These are phyloP conservation scores for Mayetiola destructor DNA, from an alignment of 2,888 invertebrate genomes.

Conservation along the genomic window DNA sequence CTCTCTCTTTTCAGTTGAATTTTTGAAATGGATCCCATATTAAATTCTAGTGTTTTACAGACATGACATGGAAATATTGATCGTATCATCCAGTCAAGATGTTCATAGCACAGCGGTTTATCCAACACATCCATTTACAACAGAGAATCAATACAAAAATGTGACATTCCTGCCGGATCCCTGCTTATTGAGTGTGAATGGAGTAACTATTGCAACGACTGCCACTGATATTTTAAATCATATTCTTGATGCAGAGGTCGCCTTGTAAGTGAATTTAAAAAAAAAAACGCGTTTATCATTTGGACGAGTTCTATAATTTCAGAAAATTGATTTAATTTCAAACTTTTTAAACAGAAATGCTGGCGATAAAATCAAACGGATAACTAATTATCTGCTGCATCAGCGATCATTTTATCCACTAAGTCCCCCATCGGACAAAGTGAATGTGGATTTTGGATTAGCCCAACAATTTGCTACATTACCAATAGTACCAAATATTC, in stretches of 20 bases:
- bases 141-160: constrained; percentile 43
- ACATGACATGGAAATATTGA: constrained; percentile 50
- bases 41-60: constrained; percentile 30
- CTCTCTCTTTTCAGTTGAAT: constrained; percentile 3
- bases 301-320: neutral
- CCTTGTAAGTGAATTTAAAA: constrained; percentile 43
- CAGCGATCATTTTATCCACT: constrained; percentile 75
- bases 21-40: constrained; percentile 14
- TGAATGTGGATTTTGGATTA: constrained; percentile 54
- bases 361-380: constrained; percentile 57
- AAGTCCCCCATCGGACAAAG: constrained; percentile 52
- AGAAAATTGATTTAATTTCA: neutral
- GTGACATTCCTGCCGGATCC: constrained; percentile 68
- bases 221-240: constrained; percentile 74
- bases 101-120: constrained; percentile 64
- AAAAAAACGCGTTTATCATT: neutral
- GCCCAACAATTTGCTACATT: constrained; percentile 59
- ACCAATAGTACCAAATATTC: constrained; percentile 59
- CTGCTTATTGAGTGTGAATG: constrained; percentile 58
- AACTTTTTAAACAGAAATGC: constrained; percentile 32
- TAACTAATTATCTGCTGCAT: constrained; percentile 55
- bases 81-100: constrained; percentile 65
- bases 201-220: constrained; percentile 62
- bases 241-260: constrained; percentile 63
- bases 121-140: constrained; percentile 65